These are phyloP conservation scores for Lasioglossum baleicum DNA, from an alignment of 1,140 invertebrate species.

Conservation along the genomic window DNA sequence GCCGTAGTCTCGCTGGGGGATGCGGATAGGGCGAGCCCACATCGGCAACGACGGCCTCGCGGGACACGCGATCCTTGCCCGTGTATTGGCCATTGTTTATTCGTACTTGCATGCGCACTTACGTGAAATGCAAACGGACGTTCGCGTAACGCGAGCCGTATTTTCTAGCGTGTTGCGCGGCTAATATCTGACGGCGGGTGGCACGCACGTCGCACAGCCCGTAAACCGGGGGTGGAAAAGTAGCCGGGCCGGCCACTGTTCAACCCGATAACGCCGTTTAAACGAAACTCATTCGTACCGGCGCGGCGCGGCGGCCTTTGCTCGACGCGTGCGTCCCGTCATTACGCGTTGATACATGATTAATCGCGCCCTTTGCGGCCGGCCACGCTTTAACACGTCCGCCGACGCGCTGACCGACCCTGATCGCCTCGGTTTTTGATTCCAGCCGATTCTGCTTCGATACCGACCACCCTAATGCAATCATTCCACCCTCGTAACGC, in stretches of 20 bases:
- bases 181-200: conserved; percentile 60
- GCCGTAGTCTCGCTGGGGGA: conserved; percentile 6
- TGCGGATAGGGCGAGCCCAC: conserved; percentile 8
- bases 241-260: conserved; percentile 50
- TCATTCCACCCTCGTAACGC: too few relatives aligned
- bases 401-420: background rate
- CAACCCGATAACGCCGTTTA: conserved; percentile 63
- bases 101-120: conserved; percentile 49
- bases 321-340: conserved; percentile 21
- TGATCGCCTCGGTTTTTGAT: background rate
- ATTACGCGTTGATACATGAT: conserved; percentile 32
- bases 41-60: conserved; percentile 15
- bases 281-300: conserved; percentile 58
- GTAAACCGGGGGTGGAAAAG: conserved; percentile 40
- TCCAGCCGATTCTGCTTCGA: too few relatives aligned
- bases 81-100: conserved; percentile 64
- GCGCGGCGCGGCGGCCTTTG: background rate
- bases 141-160: conserved; percentile 50
- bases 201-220: conserved; percentile 48
- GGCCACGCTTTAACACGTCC: background rate
- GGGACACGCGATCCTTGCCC: conserved; percentile 70
- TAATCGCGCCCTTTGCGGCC: background rate
- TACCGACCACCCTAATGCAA: too few relatives aligned
- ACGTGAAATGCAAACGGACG: conserved; percentile 46
- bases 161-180: conserved; percentile 51